Evolutionary conservation across 1,140 invertebrate species (phyloP).

Genomic region (Chelonus insularis): DNA sequence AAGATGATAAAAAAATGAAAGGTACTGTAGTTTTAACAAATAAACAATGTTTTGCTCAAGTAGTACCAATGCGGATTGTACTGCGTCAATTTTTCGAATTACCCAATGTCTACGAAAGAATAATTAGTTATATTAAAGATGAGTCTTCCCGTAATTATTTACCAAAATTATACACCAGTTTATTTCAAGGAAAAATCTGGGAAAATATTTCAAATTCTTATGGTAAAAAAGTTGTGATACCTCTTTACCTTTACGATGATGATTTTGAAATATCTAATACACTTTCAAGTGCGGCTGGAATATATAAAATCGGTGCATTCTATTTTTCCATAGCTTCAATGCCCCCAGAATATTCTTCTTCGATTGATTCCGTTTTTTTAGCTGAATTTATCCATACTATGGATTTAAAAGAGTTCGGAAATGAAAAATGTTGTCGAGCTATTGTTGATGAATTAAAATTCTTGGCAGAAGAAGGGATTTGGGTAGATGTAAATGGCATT

Average conservation of each 20-base stretch:
- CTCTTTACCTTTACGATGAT: too few relatives aligned
- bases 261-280: neutral
- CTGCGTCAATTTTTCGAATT: too few relatives aligned
- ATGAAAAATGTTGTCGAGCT: neutral
- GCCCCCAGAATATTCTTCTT: neutral
- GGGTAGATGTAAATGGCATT: neutral
- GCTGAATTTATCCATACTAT: neutral
- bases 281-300: neutral
- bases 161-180: too few relatives aligned
- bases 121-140: too few relatives aligned
- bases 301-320: neutral
- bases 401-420: neutral
- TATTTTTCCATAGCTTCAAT: neutral
- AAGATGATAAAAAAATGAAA: conserved; percentile 16
- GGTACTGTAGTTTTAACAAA: too few relatives aligned
- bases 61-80: too few relatives aligned
- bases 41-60: conserved; percentile 18
- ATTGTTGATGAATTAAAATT: neutral
- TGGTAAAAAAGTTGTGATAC: too few relatives aligned
- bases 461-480: neutral
- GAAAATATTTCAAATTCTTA: too few relatives aligned
- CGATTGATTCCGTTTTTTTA: neutral
- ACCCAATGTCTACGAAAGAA: too few relatives aligned
- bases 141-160: too few relatives aligned
- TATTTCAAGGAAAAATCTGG: too few relatives aligned